Base-by-base conservation (phyloP, 2,113 vertebrate species). In the Sialia sialis region DNA sequence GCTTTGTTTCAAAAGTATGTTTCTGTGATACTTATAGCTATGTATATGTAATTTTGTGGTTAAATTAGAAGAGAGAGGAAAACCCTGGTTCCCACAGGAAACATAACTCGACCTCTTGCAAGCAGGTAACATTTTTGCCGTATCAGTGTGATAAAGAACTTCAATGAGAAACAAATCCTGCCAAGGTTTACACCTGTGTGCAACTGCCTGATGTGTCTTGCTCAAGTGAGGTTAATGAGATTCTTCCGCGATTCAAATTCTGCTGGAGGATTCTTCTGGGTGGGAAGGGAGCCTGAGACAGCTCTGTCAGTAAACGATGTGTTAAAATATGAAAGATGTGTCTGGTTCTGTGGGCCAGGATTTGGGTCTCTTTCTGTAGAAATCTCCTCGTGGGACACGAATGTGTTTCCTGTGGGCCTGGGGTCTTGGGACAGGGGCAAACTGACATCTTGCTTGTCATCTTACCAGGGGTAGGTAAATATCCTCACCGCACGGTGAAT, bases 1-100 rank as follows among this genome's bases (percentile, higher is more conserved):
- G 83, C 79, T 96, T 80, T 93, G 87, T 91, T 95, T 93, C 27
- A 82, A 83, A 91, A 90, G 55, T 51, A 67, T 16, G 92, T 86
- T 95, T 95, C 93, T 91, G 79, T 56, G 87, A 97, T 95, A 94
- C 91, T 91, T 95, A 83, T 14, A 93, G 85, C 78, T 63, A 96
- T 91, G 75, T 95, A 80, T 95, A 95, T 92, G 94, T 59, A 95
- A 93, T 94, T 91, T 82, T 95, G 95, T 83, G 96, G 94, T 95
- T 96, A 52, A 74, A 55, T 63, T 7, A 55, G 84, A 80, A 88
- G 70, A 86, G 72, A 88, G 36, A 96, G 87, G 93, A 95, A 95
- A 97, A 94, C 94, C 84, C 62, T 30, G 84, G 82, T 96, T 95
- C 94, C 90, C 95, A 94, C 87, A 97, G 91, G 89, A 96, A 94